These are phyloP conservation scores for Eretmochelys imbricata DNA, from an alignment of 2,113 vertebrate species.

Conservation along the genomic window DNA sequence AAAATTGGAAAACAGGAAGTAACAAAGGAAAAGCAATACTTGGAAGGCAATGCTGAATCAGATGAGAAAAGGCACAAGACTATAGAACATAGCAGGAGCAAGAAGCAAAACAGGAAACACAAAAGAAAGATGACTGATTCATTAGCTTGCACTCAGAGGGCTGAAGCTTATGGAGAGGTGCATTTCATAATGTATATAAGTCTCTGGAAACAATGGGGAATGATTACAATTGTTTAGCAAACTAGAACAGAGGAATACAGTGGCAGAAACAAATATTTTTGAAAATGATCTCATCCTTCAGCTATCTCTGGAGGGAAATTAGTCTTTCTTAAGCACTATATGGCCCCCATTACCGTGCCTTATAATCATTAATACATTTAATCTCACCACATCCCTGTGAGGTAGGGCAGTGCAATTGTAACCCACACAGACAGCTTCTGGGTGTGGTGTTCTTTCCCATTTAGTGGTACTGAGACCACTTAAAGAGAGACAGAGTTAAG, in stretches of 20 bases:
- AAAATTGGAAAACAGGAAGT: not conserved
- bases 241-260: not conserved
- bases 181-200: not conserved
- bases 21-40: not conserved
- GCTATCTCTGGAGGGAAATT: not conserved
- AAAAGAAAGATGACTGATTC: not conserved
- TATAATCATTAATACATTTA: not conserved
- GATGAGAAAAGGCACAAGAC: not conserved
- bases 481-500: no score
- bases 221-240: not conserved
- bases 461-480: no score
- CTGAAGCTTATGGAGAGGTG: fast-evolving
- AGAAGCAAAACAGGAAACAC: constrained; percentile 1
- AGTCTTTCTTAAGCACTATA: not conserved
- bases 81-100: not conserved
- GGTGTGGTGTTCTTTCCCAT: no score
- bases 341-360: not conserved
- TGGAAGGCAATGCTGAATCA: not conserved
- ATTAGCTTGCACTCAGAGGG: not conserved
- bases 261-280: not conserved
- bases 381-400: not conserved
- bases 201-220: not conserved
- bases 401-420: not conserved
- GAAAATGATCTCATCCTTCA: not conserved
- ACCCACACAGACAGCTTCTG: no score